Conservation (phyloP, 2,888 invertebrate genomes). For the Andrena haemorrhoa region DNA sequence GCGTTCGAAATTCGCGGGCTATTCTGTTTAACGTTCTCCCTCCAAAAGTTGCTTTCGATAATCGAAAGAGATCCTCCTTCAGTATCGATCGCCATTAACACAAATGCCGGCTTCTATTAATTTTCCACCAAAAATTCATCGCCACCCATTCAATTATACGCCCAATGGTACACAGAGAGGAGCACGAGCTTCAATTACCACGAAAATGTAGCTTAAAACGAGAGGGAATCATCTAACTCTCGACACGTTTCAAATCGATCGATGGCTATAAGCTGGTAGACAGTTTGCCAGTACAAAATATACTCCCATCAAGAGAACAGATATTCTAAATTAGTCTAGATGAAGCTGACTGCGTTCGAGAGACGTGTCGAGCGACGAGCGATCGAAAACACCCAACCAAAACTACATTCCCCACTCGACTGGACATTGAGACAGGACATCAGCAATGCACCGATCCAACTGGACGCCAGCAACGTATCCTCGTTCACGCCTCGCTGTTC, state of each 20-base stretch:
- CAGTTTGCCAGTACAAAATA: background rate
- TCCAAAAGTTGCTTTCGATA: constrained; percentile 21
- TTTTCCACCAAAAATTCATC: background rate
- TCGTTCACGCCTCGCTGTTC: background rate
- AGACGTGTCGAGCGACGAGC: background rate
- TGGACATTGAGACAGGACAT: background rate
- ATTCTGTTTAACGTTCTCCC: background rate
- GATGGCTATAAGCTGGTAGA: background rate
- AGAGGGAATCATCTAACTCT: constrained; percentile 11
- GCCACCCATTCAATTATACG: background rate
- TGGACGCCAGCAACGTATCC: background rate
- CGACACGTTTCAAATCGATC: constrained; percentile 31
- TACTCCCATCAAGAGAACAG: background rate
- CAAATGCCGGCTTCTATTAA: background rate
- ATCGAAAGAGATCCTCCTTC: constrained; percentile 37
- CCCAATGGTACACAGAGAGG: background rate
- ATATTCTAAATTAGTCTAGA: background rate
- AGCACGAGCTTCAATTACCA: background rate
- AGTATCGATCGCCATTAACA: background rate
- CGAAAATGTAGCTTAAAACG: no score
- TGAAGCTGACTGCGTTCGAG: no score
- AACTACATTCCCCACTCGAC: constrained; percentile 25
- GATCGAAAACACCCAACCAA: background rate
- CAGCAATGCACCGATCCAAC: background rate
- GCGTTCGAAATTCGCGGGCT: constrained; percentile 6